Base-by-base conservation (phyloP, 2,113 vertebrate species). In the Aldabrachelys gigantea region DNA sequence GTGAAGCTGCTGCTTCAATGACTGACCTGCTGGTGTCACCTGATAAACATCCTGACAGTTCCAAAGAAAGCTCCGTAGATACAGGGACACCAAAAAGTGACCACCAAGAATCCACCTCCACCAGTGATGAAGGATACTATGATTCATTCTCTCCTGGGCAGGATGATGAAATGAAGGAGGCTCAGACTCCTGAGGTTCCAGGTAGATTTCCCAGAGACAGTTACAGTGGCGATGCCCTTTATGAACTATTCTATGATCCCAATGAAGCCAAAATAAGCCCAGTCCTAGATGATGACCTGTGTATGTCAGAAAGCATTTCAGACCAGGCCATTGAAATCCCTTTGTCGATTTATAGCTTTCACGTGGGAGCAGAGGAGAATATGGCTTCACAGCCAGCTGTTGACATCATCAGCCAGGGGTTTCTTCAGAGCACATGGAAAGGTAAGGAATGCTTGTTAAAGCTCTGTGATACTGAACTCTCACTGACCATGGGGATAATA, bases 51-150 rank as follows among this genome's bases (percentile, higher is more conserved):
- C 95, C 95, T 14, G 96, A 94, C 41, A 94, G 95, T 65, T 98
- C 98, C 89, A 98, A 98, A 97, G 98, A 98, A 13, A 98, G 96
- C 65, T 98, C 98, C 81, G 80, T 93, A 76, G 98, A 98, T 87
- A 98, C 98, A 53, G 97, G 96, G 50, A 99, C 98, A 1, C 98
- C 98, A 0, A 99, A 99, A 97, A 99, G 98, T 4, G 98, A 99
- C 92, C 98, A 98, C 95, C 98, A 98, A 3, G 98, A 99, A 89
- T 99, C 98, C 2, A 97, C 96, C 78, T 99, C 98, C 90, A 99
- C 98, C 0, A 99, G 98, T 25, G 99, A 99, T n/a, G 99, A 99
- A 91, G 99, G 99, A 14, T 99, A 99, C 88, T 99, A 98, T 81
- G 99, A 99, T 44, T 98, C 98, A 44, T 98, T 98, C 89, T 99